Base-by-base conservation (phyloP, 2,797 vertebrate genomes). In the Cryptoblepharus egeriae region DNA sequence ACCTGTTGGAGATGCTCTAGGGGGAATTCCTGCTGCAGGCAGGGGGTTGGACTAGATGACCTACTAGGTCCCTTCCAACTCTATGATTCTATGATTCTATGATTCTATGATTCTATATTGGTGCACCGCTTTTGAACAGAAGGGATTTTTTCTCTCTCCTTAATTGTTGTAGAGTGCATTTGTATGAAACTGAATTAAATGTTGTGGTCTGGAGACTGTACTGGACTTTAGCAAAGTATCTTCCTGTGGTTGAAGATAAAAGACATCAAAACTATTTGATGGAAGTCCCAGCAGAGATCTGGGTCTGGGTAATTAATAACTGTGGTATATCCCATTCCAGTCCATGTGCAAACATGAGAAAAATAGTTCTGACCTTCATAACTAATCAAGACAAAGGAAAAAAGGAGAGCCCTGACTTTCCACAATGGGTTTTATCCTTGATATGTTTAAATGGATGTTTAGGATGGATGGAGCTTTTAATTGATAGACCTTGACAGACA, bases 231-330 rank as follows among this genome's bases (percentile, higher is more conserved):
- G 4, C n/a, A 13, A 63, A 52, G 35, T 8, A 24, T 75, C 5
- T 22, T 57, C 58, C 28, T 72, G 52, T 45, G 45, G 58, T 75
- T 70, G 73, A 77, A 30, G 37, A 22, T 39, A 32, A 65, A 61
- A 52, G n/a, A n/a, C 64, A 72, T 18, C 1, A 20, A 75, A 78
- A 6, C 15, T 65, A 74, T 64, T 69, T 75, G 63, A 75, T 30
- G 13, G 24, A 35, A 55, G 30, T 86, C 24, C 69, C 57, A 15
- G 52, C 42, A 71, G 61, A 57, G 26, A 8, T 4, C 61, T 81
- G 72, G 49, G 18, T 9, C 18, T 22, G 79, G 68, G 35, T 60
- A 81, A 74, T 81, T 39, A 74, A 75, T 68, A 81, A 45, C 20
- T 55, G 30, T 72, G 60, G 28, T 64, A 72, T 20, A 58, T 52